Evolutionary conservation across 2,888 invertebrate genomes (phyloP).

Genomic region (Leucoma salicis): DNA sequence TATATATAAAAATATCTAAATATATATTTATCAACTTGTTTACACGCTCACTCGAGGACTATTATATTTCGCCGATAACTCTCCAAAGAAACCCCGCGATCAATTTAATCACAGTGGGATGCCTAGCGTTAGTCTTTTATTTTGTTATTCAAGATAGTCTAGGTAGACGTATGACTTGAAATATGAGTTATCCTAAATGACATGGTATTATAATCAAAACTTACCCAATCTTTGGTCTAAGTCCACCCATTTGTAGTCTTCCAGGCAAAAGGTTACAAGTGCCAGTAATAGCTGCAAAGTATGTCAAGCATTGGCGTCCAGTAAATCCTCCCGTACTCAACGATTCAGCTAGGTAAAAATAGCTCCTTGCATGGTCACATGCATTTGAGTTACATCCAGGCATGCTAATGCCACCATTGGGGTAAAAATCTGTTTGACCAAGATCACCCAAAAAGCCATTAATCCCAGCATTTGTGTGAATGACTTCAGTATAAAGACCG

Average conservation of each 20-base stretch:
- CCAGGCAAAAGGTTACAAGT: slow-evolving; percentile 46
- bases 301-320: slow-evolving; percentile 53
- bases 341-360: slow-evolving; percentile 59
- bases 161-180: too few species aligned
- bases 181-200: too few species aligned
- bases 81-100: too few species aligned
- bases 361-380: slow-evolving; percentile 55
- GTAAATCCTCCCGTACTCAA: slow-evolving; percentile 50
- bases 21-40: too few species aligned
- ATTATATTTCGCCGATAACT: too few species aligned
- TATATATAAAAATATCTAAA: too few species aligned
- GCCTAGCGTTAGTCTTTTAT: too few species aligned
- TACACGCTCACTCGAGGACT: too few species aligned
- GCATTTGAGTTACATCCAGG: slow-evolving; percentile 56
- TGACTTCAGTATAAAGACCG: slow-evolving; percentile 58
- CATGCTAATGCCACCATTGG: slow-evolving; percentile 61
- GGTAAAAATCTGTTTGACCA: slow-evolving; percentile 61
- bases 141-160: too few species aligned
- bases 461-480: slow-evolving; percentile 59
- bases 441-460: slow-evolving; percentile 52
- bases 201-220: slow-evolving; percentile 8
- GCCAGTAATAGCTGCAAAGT: slow-evolving; percentile 48
- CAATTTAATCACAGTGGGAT: too few species aligned
- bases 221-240: slow-evolving; percentile 56
- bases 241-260: slow-evolving; percentile 56